Evolutionary conservation across 2,113 vertebrate genomes (phyloP), one percentile per base, ranked within the genome.

Genomic region (Sinocyclocheilus anshuiensis): DNA sequence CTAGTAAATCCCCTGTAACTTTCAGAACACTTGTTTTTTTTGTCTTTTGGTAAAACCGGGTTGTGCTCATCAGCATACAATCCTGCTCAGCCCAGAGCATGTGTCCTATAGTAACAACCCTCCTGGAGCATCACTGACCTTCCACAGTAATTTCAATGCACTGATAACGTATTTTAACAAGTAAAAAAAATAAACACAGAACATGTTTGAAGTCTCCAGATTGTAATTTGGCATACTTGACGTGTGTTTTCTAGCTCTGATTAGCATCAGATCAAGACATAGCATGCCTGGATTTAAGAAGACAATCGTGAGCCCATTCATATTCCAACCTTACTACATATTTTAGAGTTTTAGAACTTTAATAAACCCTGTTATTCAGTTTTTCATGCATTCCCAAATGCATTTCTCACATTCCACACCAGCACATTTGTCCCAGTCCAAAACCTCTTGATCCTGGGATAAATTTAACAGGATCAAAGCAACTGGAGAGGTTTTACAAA

Each of bases 221-320:
- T 39, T 20, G 45, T 5, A 42, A 89, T 18, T 78, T 87, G 85
- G 75, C 77, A 53, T 81, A 84, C n/a, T 78, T 81, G 85, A 48
- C 82, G 42, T 77, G 81, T 78, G 65, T 69, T 75, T 80, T 86
- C 87, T 84, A 84, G 76, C 74, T 86, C 82, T 80, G 45, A 76
- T 89, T 86, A 81, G 82, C 77, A 84, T 86, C 77, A 61, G 15
- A 20, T 42, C 53, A 33, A 78, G 77, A 86, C 57, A 55, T 83
- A 71, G 63, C 87, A 74, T 83, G 42, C 55, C 77, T 82, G 65
- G 36, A 83, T 88, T 77, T 78, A 33, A 63, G 79, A 71, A 80
- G 55, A 86, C 29, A 29, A 74, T 84, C 53, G 29, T 67, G 18
- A 86, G 24, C 55, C 13, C n/a, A 8, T 65, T 65, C 55, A 80